Percentiles rank a stretch among this genome's conserved stretches.
phyloP scores from a whole-genome alignment of 2,888 invertebrate genomes.

The Myopa testacea region DNA sequence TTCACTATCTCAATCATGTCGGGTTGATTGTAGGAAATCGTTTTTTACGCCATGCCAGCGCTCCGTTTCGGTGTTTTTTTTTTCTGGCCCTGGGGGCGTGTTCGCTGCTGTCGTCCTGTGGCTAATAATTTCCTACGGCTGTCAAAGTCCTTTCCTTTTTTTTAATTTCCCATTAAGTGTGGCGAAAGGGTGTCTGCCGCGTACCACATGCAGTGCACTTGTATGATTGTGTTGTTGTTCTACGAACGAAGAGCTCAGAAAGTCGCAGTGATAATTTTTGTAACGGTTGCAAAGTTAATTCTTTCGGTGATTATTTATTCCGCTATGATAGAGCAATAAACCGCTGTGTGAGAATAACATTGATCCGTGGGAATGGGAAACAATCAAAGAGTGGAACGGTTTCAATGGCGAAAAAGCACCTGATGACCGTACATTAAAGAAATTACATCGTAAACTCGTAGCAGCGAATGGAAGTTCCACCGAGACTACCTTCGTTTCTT shows the following conservation, averaged over 20 bases:
- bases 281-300: slow-evolving; percentile 44
- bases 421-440: neutral
- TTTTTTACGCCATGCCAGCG: slow-evolving; percentile 55
- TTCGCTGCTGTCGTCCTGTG: slow-evolving; percentile 54
- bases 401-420: neutral
- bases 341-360: slow-evolving; percentile 4
- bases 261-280: slow-evolving; percentile 46
- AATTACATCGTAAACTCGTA: too few relatives aligned
- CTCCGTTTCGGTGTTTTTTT: slow-evolving; percentile 45
- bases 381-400: neutral
- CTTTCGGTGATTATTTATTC: slow-evolving; percentile 33
- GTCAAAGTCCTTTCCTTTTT: slow-evolving; percentile 39
- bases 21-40: slow-evolving; percentile 58
- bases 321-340: neutral
- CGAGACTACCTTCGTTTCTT: too few relatives aligned
- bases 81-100: slow-evolving; percentile 57
- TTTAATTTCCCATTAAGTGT: neutral
- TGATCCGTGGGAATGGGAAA: slow-evolving; percentile 33
- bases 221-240: neutral
- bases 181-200: slow-evolving; percentile 24
- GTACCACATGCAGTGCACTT: slow-evolving; percentile 36
- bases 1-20: slow-evolving; percentile 46
- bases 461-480: neutral
- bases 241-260: neutral
- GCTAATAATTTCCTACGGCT: slow-evolving; percentile 63